Conservation (phyloP, 2,113 vertebrate species). For the Varanus salvator region DNA sequence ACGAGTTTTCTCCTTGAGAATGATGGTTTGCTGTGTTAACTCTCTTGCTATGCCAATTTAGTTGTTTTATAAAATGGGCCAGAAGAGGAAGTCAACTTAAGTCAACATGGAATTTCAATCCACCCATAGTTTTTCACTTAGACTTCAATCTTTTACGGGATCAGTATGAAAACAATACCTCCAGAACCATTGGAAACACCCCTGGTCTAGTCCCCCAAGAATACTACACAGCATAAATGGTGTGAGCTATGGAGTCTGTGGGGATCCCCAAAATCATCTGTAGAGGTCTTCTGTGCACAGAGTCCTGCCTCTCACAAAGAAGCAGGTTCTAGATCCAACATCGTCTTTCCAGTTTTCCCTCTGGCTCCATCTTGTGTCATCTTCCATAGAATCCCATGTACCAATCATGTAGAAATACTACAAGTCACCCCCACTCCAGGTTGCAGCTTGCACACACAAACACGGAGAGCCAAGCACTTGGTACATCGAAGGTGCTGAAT, state of each 20-base stretch:
- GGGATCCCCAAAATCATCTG: too few relatives aligned
- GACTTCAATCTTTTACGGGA: background rate
- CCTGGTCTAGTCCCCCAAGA: too few relatives aligned
- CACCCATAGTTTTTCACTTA: background rate
- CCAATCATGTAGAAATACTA: background rate
- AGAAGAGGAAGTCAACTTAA: background rate
- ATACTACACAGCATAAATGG: too few relatives aligned
- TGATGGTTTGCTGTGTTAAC: background rate
- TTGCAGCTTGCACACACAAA: background rate
- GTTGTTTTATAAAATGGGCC: background rate
- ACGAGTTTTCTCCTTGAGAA: background rate
- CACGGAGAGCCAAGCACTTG: background rate
- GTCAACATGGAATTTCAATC: too few relatives aligned
- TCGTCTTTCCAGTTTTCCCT: background rate
- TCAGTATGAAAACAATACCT: background rate
- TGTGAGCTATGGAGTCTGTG: too few relatives aligned
- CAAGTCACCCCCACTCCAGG: too few relatives aligned
- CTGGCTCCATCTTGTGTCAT: background rate
- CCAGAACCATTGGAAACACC: background rate
- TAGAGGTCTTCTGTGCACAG: too few relatives aligned
- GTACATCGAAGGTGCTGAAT: background rate
- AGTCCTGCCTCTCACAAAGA: background rate
- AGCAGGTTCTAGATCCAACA: background rate
- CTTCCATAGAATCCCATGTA: too few relatives aligned
- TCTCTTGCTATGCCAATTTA: background rate